phyloP scores from a whole-genome alignment of 2,113 vertebrate genomes.

The Macquaria ambigua region DNA sequence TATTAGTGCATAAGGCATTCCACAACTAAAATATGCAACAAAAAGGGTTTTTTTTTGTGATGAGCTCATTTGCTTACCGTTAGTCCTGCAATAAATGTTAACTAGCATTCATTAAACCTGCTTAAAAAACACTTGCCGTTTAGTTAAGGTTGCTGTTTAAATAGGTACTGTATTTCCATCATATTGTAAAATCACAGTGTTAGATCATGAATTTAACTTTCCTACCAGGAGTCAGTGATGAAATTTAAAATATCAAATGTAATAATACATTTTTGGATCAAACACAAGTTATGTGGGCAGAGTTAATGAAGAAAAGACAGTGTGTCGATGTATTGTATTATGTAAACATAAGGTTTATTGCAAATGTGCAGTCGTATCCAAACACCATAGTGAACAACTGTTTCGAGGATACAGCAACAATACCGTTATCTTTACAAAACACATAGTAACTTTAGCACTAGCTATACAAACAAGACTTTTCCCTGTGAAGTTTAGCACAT shows the following conservation, averaged over 20 bases:
- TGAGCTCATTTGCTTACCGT: neutral
- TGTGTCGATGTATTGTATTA: slow-evolving; percentile 28
- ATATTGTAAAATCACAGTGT: neutral
- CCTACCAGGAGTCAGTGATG: neutral
- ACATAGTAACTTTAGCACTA: slow-evolving; percentile 57
- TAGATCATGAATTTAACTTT: neutral
- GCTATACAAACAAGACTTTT: slow-evolving; percentile 70
- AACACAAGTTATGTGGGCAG: neutral
- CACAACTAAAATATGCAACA: neutral
- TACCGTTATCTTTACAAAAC: slow-evolving; percentile 80
- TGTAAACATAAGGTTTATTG: slow-evolving; percentile 90
- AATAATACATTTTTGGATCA: neutral
- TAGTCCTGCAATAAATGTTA: neutral
- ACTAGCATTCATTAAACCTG: neutral
- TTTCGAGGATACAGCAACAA: slow-evolving; percentile 84
- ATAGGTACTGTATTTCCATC: neutral
- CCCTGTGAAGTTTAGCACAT: slow-evolving; percentile 82
- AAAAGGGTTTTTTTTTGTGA: neutral
- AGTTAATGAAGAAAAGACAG: slow-evolving; percentile 31
- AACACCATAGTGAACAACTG: slow-evolving; percentile 77
- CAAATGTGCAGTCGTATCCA: slow-evolving; percentile 87
- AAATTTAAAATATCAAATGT: neutral
- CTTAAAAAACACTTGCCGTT: neutral
- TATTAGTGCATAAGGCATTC: neutral
- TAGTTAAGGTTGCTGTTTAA: neutral